Conservation (phyloP, 2,797 vertebrate species). For the Acestrorhynchus altus region DNA sequence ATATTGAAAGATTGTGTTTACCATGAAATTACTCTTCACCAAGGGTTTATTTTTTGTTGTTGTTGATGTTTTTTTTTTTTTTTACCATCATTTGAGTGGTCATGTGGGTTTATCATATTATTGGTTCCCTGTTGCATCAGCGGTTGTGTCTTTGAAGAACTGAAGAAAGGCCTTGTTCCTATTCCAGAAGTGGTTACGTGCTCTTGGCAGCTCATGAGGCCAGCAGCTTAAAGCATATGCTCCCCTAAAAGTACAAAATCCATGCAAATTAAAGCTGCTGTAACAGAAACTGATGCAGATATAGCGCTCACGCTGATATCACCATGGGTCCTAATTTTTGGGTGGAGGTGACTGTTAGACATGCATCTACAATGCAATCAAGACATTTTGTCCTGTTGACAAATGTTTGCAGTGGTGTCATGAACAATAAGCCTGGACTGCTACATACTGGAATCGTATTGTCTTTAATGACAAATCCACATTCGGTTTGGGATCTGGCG, state of each 20-base stretch:
- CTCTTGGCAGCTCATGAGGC: conserved; percentile 47
- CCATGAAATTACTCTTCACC: conserved; percentile 54
- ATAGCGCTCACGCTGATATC: conserved; percentile 27
- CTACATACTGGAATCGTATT: no score
- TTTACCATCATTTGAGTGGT: conserved; percentile 50
- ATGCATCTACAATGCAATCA: no score
- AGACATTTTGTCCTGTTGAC: no score
- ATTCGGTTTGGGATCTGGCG: no score
- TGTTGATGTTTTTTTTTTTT: no score
- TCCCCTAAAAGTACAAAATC: conserved; percentile 49
- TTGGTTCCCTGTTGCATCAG: conserved; percentile 48
- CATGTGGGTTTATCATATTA: conserved; percentile 57
- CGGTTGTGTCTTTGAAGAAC: conserved; percentile 44
- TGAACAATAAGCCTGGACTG: no score
- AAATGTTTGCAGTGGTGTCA: no score
- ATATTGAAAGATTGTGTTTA: conserved; percentile 37
- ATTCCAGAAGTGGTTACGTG: conserved; percentile 51
- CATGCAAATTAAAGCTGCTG: conserved; percentile 45
- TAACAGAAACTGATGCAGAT: conserved; percentile 21
- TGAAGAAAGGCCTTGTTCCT: conserved; percentile 40
- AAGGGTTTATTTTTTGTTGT: no score
- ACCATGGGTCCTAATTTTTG: no score
- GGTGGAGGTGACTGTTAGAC: no score
- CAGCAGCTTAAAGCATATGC: conserved; percentile 54
- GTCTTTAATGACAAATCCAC: no score